Evolutionary conservation across 2,888 invertebrate species (phyloP), one percentile per base, ranked within the genome.

Genomic region (Tethea ocularis): DNA sequence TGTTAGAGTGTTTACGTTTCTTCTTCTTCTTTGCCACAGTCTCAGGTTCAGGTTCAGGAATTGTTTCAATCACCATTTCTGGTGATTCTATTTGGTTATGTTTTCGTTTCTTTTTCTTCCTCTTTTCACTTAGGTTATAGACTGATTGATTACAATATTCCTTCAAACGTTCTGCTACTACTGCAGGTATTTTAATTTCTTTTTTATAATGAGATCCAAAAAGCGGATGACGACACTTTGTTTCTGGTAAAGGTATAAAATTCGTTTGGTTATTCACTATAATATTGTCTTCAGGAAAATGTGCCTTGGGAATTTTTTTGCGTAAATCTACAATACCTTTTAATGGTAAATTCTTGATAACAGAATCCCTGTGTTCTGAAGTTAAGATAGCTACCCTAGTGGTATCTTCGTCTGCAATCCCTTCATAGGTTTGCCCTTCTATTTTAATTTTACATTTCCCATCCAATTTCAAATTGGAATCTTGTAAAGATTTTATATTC

Each of bases 191-290:
- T 70, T 86, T 86, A 5, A 87, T 76, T 10, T 82, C 78, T 61
- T 80, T 84, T 63, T 86, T 87, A 67, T 88, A 91, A 67, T 88
- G 68, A 1, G 77, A 64, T 1, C 91, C 91, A 71, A 91, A 89
- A 1, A 91, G 76, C 7, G 91, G 91, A 72, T 91, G 91, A 0
- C 91, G 82, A 61, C 81, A 82, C 71, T 90, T 90, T 10, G 88
- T 90, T 41, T 87, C 86, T 1, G 91, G 91, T 51, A 91, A 66
- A 15, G 88, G 86, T 64, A 88, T 87, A 60, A 85, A 86, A 65
- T 79, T 80, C 1, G 71, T 77, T 61, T 83, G 83, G 72, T 83
- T 78, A 58, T 78, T 80, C 0, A 71, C 62, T 55, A 81, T 75
- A 17, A 69, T 60, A 58, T 75, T 77, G 60, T 85, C 81, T 55